phyloP scores from a whole-genome alignment of 2,113 vertebrate genomes.

The Plecturocebus donacophilus region DNA sequence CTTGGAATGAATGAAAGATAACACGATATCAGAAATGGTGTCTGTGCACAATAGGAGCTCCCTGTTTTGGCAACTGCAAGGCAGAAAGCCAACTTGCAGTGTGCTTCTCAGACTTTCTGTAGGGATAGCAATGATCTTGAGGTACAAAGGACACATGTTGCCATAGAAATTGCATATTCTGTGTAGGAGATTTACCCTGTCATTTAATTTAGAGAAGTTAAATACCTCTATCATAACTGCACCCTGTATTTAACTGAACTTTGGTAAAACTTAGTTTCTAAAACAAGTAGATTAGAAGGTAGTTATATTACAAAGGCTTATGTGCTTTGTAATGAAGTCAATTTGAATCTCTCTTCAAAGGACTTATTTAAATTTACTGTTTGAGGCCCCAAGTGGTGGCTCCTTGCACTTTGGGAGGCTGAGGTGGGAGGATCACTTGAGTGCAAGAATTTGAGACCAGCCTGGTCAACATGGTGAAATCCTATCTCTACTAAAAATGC shows the following conservation, averaged over 20 bases:
- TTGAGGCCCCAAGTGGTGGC: neutral
- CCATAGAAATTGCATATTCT: neutral
- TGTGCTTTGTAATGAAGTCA: conserved; percentile 18
- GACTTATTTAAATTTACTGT: neutral
- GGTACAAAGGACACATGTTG: neutral
- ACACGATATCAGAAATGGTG: conserved; percentile 71
- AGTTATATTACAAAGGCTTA: neutral
- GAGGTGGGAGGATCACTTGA: too few relatives aligned
- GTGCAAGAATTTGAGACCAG: too few relatives aligned
- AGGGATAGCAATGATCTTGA: neutral
- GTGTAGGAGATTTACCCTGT: neutral
- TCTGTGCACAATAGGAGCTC: neutral
- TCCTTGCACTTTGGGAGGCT: too few relatives aligned
- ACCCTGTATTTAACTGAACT: conserved; percentile 32
- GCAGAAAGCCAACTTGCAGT: neutral
- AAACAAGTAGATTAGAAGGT: conserved; percentile 35
- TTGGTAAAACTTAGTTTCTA: conserved; percentile 11
- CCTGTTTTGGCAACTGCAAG: neutral
- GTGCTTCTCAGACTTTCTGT: neutral
- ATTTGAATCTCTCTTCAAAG: conserved; percentile 1
- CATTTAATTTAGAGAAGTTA: conserved; percentile 20
- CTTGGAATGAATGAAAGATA: conserved; percentile 67
- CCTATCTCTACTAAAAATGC: too few relatives aligned
- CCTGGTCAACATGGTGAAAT: too few relatives aligned
- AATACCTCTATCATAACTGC: neutral